These are phyloP conservation scores for Euschistus heros DNA, from an alignment of 1,140 invertebrate genomes.

Conservation along the genomic window DNA sequence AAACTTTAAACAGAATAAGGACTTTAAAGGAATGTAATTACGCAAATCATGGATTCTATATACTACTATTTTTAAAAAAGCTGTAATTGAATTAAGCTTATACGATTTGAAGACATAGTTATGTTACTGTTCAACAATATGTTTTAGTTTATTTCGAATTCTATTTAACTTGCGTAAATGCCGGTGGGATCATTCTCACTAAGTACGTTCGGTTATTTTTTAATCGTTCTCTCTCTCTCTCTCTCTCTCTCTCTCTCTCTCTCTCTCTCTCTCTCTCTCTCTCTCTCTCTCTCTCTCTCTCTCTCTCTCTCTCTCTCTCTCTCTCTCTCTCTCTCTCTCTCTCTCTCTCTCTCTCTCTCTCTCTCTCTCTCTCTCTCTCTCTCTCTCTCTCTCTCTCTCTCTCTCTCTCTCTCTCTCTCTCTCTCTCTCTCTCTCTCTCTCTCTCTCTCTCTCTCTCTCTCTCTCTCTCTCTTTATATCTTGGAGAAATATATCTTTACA, in stretches of 20 bases:
- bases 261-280: neutral
- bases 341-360: neutral
- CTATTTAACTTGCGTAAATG: no score
- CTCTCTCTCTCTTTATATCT: neutral
- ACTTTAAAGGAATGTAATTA: no score
- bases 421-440: neutral
- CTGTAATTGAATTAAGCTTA: no score
- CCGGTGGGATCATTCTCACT: no score
- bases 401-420: neutral
- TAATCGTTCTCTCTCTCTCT: neutral
- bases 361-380: neutral
- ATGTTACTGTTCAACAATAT: no score
- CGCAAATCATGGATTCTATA: no score
- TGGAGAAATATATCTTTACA: neutral
- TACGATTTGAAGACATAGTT: no score
- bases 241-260: neutral
- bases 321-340: neutral
- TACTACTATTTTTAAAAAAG: no score
- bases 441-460: neutral
- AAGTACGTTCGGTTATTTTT: no score
- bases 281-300: neutral
- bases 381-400: neutral
- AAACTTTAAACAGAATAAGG: no score
- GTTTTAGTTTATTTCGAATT: no score
- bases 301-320: neutral